Percentiles rank a stretch among this genome's conserved stretches.
Evolutionary conservation across 2,797 vertebrate genomes (phyloP).

Genomic region (Cheirogaleus major): DNA sequence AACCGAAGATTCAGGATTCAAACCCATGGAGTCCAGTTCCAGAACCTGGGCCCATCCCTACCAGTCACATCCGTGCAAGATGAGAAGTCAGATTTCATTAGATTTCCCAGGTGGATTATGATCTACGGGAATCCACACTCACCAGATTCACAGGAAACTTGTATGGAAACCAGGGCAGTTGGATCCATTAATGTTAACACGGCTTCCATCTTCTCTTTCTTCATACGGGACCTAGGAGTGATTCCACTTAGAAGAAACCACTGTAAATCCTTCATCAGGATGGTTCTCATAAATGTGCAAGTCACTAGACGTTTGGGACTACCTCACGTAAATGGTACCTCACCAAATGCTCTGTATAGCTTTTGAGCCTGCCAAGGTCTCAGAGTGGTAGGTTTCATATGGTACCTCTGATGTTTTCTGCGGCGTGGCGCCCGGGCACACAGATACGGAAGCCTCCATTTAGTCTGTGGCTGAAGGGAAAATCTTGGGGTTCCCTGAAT

Average conservation of each 20-base stretch:
- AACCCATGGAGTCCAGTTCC: neutral
- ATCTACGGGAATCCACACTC: neutral
- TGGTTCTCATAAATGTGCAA: neutral
- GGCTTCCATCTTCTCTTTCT: neutral
- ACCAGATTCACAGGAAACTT: neutral
- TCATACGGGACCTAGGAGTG: neutral
- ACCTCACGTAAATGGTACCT: neutral
- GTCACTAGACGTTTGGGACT: neutral
- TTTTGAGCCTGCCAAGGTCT: neutral
- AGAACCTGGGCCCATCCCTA: too few species aligned
- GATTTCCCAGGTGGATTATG: neutral
- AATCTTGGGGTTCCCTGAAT: neutral
- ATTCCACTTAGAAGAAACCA: neutral
- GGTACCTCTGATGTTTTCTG: neutral
- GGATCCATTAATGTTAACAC: neutral
- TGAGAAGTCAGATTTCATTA: neutral
- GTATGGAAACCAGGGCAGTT: neutral
- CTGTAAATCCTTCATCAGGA: neutral
- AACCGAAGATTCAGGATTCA: neutral
- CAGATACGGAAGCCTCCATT: neutral
- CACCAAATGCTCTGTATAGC: neutral
- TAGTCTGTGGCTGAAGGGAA: neutral
- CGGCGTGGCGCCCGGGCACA: accelerated
- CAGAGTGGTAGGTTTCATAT: neutral
- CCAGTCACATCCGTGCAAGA: neutral